Conservation (phyloP, 2,113 vertebrate genomes). For the Chiloscyllium plagiosum region DNA sequence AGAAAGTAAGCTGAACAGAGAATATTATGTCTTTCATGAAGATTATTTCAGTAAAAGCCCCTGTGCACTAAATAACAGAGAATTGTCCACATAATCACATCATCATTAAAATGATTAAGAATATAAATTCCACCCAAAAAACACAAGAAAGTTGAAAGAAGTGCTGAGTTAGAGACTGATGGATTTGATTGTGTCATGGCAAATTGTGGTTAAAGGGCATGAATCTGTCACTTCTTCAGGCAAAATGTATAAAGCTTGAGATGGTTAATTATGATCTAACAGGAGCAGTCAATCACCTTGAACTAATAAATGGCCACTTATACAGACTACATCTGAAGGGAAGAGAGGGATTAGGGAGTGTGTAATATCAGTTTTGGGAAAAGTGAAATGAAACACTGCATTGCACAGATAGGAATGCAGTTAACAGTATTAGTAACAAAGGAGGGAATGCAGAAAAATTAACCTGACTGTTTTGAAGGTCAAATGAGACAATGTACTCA, state of each 20-base stretch:
- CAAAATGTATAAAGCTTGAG: background rate
- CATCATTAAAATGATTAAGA: background rate
- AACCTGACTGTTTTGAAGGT: background rate
- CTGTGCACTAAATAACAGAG: background rate
- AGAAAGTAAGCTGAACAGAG: background rate
- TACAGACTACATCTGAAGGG: background rate
- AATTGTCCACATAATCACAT: background rate
- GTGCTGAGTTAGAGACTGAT: background rate
- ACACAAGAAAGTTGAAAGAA: background rate
- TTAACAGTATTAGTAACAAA: background rate
- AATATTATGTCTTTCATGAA: background rate
- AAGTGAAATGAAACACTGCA: background rate
- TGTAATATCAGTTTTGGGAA: background rate
- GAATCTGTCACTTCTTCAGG: background rate
- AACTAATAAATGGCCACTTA: background rate
- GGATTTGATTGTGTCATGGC: conserved; percentile 4
- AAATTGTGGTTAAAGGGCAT: background rate
- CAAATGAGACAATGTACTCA: background rate
- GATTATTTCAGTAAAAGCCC: background rate
- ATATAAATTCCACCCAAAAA: background rate
- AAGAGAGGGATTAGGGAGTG: background rate
- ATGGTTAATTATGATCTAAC: background rate
- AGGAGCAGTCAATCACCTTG: background rate
- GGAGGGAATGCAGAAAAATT: background rate
- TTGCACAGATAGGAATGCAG: background rate